Percentiles rank a stretch among this genome's conserved stretches.
Evolutionary conservation across 2,888 invertebrate genomes (phyloP).

Genomic region (Nemotelus pantherinus): DNA sequence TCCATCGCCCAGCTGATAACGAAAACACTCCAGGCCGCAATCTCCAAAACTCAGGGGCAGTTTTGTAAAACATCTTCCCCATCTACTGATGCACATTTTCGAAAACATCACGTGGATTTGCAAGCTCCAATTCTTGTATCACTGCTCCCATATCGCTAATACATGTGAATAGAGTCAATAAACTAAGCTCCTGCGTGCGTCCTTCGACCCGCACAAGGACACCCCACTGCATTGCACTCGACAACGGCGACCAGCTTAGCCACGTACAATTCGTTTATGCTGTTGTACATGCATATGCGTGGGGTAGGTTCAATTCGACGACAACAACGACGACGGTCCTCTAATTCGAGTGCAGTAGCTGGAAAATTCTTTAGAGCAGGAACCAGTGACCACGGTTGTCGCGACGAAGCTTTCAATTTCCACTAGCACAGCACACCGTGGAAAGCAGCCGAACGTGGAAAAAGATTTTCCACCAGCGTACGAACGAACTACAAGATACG

Average conservation of each 20-base stretch:
- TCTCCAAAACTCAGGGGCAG: too few species aligned
- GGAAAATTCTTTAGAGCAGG: conserved; percentile 38
- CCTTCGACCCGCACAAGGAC: conserved; percentile 33
- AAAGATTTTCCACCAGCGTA: conserved; percentile 27
- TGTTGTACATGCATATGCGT: conserved; percentile 19
- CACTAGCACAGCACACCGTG: conserved; percentile 6
- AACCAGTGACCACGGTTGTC: neutral
- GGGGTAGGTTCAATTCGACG: conserved; percentile 33
- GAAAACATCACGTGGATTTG: conserved; percentile 28
- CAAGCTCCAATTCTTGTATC: neutral
- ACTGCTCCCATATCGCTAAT: neutral
- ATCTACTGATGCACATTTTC: neutral
- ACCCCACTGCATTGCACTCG: conserved; percentile 21
- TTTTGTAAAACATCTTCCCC: neutral
- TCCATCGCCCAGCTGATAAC: too few species aligned
- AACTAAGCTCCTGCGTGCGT: conserved; percentile 28
- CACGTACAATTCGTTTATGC: neutral
- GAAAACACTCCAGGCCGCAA: too few species aligned
- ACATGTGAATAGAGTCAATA: conserved; percentile 12
- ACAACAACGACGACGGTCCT: neutral
- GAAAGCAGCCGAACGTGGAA: conserved; percentile 14
- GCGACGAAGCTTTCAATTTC: conserved; percentile 41
- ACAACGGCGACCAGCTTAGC: neutral
- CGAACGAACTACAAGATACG: neutral
- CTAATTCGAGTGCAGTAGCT: conserved; percentile 40